Evolutionary conservation across 2,113 vertebrate genomes (phyloP).

Genomic region (Callopanchax toddi): DNA sequence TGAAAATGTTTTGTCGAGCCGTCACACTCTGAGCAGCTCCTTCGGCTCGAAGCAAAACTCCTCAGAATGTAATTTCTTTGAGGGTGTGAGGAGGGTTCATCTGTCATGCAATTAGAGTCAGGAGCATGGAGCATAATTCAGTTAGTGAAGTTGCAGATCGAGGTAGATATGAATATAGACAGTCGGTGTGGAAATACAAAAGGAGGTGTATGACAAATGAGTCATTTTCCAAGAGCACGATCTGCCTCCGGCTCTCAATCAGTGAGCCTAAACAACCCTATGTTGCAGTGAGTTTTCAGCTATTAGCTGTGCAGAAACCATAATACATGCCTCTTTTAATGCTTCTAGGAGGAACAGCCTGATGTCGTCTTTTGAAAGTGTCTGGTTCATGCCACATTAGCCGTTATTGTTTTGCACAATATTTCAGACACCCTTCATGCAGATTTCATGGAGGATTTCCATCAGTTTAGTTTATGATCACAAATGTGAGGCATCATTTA

Average conservation of each 20-base stretch:
- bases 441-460: constrained; percentile 25
- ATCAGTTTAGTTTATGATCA: constrained; percentile 15
- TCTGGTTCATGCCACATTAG: constrained; percentile 23
- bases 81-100: constrained; percentile 61
- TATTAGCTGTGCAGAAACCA: constrained; percentile 22
- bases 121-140: constrained; percentile 53
- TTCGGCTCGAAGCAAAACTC: constrained; percentile 42
- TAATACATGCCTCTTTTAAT: constrained; percentile 31
- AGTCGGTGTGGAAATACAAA: constrained; percentile 37
- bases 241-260: constrained; percentile 32
- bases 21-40: constrained; percentile 34
- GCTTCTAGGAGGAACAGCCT: constrained; percentile 14
- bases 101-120: constrained; percentile 72
- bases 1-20: constrained; percentile 29
- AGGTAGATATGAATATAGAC: constrained; percentile 56
- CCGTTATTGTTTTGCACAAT: constrained; percentile 21
- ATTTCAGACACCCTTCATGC: constrained; percentile 5
- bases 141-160: constrained; percentile 49
- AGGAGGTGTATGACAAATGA: constrained; percentile 44
- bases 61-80: constrained; percentile 58
- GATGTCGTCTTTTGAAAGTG: neutral
- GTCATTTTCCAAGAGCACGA: constrained; percentile 36
- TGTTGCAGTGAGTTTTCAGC: constrained; percentile 33
- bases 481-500: constrained; percentile 3
- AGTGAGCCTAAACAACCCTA: constrained; percentile 15